Evolutionary conservation across 92 coral and sea anemone genomes (phyloP), one percentile per base, ranked within the genome.

Genomic region (Zoanthus sansibaricus): DNA sequence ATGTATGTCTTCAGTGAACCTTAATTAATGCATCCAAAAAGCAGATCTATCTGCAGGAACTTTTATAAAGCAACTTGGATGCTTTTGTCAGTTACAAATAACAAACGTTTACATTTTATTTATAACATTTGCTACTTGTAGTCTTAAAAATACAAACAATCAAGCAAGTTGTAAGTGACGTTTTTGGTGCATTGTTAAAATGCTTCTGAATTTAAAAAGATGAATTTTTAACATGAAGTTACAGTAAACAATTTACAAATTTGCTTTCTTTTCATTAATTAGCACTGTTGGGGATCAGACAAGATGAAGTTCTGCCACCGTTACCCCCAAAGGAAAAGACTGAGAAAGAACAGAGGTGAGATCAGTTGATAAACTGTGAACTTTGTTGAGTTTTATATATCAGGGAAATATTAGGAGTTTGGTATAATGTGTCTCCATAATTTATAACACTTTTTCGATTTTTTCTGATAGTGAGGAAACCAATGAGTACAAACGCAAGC

Each of bases 401-500:
- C 21, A 61, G 16, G 12, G 14, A 58, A 58, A 14, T 58, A 14
- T 3, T 58, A 6, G 15, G 6, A 14, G 5, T 14, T 54, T 15
- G 12, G 12, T 54, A 10, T 0, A 64, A 3, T 77, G 1, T 33
- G 8, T 52, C 49, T 15, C 21, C 32, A 30, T 54, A 56, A 1
- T 82, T 5, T 8, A 2, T 64, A 54, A 25, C 59, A 37, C 15
- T 73, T 54, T 2, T 58, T 84, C 59, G 0, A 55, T 21, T 37
- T 73, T 84, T 72, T 84, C 42, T 37, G 42, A 37, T 77, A 94
- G 98, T 37, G 98, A 92, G 56, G 95, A 90, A 82, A 96, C 91
- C 18, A 90, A 87, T 49, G 97, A 94, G 77, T 97, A 95, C 67
- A 91, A 97, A 69, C 93, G 91, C 49, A 97, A 97, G 86, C 94